These are phyloP conservation scores for Hyposoter dolosus DNA, from an alignment of 2,888 invertebrate species.

Conservation along the genomic window DNA sequence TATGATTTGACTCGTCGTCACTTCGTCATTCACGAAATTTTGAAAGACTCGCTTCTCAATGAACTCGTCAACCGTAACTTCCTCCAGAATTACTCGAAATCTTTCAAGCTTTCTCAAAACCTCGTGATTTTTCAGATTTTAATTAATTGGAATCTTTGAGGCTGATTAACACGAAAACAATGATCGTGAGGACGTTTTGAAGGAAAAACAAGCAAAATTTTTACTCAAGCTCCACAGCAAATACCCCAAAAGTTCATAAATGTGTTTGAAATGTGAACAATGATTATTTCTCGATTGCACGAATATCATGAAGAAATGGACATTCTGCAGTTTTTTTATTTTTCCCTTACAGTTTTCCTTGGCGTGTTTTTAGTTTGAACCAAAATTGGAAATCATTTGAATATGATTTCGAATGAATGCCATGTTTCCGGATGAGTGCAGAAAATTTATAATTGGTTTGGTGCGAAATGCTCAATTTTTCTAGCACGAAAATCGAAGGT, in stretches of 20 bases:
- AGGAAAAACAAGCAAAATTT: background rate
- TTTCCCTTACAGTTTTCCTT: background rate
- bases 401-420: slow-evolving; percentile 14
- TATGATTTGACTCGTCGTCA: slow-evolving; percentile 46
- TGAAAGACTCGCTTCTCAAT: slow-evolving; percentile 35
- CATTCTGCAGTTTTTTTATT: background rate
- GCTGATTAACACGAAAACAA: background rate
- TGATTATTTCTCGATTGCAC: too few species aligned
- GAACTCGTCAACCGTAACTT: background rate
- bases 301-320: too few species aligned
- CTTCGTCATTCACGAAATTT: slow-evolving; percentile 60
- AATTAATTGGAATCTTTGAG: background rate
- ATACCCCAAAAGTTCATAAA: too few species aligned
- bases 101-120: background rate
- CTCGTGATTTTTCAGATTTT: background rate
- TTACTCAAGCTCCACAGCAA: background rate
- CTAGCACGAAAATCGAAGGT: slow-evolving; percentile 21
- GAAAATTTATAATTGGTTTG: background rate
- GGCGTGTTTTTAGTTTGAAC: too few species aligned
- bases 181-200: background rate
- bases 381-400: too few species aligned
- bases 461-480: background rate
- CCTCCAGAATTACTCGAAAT: background rate
- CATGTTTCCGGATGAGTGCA: background rate
- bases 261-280: too few species aligned